phyloP scores from a whole-genome alignment of 30 jellyfish, hydroid and myxozoan species.

The Hydractinia symbiolongicarpus region DNA sequence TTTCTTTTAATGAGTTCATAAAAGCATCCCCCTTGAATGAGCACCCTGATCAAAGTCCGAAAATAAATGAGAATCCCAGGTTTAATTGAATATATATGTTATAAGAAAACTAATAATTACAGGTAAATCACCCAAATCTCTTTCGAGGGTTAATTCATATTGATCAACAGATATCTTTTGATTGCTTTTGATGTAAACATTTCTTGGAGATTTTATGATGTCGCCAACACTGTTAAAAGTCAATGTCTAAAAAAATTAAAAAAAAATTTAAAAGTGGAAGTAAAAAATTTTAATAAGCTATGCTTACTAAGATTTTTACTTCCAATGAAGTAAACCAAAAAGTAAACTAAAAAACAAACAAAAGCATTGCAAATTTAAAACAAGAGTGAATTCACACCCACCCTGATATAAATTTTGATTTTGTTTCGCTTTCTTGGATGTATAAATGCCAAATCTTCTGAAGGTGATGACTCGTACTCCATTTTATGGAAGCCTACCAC shows the following conservation, averaged over 20 bases:
- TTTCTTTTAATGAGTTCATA: too few relatives aligned
- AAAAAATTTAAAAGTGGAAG: too few relatives aligned
- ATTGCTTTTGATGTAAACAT: not conserved
- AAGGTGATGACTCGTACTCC: not conserved
- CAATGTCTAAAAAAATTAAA: not conserved
- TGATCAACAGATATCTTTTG: not conserved
- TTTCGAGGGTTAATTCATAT: not conserved
- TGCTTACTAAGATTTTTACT: too few relatives aligned
- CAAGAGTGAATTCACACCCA: too few relatives aligned
- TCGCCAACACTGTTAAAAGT: not conserved
- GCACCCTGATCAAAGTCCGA: too few relatives aligned
- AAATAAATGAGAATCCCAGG: too few relatives aligned
- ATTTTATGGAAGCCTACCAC: not conserved
- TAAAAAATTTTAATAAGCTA: too few relatives aligned
- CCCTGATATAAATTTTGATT: not conserved
- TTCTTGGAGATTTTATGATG: not conserved
- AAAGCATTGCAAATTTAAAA: too few relatives aligned
- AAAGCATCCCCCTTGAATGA: too few relatives aligned
- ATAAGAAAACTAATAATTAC: not conserved
- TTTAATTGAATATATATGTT: too few relatives aligned
- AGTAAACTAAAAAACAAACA: too few relatives aligned
- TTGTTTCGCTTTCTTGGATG: not conserved
- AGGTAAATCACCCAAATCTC: not conserved
- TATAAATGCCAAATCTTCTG: slow-evolving; percentile 4
- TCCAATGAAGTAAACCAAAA: too few relatives aligned